Percentiles rank a stretch among this genome's conserved stretches.
Evolutionary conservation across 1,140 invertebrate genomes (phyloP).

Genomic region (Drepana arcuata): DNA sequence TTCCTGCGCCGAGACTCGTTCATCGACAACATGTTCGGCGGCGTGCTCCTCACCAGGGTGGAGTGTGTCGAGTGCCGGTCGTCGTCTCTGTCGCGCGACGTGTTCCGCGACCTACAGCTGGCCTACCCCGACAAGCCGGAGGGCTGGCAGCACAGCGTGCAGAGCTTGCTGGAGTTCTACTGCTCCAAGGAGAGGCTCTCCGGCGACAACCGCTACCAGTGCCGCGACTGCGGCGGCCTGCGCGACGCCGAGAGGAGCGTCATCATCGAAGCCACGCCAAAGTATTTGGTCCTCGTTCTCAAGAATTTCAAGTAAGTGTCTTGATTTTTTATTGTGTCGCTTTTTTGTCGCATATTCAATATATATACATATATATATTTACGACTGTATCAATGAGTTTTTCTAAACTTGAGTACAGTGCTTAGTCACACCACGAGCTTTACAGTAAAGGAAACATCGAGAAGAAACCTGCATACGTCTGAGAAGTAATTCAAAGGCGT

Average conservation of each 20-base stretch:
- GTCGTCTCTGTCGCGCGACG: constrained; percentile 80
- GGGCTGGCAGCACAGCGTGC: constrained; percentile 73
- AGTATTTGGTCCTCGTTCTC: constrained; percentile 84
- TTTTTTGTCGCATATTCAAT: too few species aligned
- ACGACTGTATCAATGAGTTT: too few species aligned
- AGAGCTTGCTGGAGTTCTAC: constrained; percentile 83
- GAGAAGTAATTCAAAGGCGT: too few species aligned
- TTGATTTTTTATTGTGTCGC: constrained; percentile 2
- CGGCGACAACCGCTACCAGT: constrained; percentile 87
- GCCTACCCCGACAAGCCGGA: constrained; percentile 81
- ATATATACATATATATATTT: too few species aligned
- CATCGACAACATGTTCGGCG: constrained; percentile 75
- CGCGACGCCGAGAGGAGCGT: constrained; percentile 84
- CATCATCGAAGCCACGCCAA: constrained; percentile 79
- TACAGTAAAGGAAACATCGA: too few species aligned
- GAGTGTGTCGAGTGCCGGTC: constrained; percentile 80
- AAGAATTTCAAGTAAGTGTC: constrained; percentile 84
- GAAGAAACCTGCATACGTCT: too few species aligned
- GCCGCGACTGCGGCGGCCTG: constrained; percentile 81
- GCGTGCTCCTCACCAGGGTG: constrained; percentile 80
- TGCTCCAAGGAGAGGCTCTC: constrained; percentile 81
- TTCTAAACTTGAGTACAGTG: too few species aligned
- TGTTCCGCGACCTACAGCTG: constrained; percentile 85
- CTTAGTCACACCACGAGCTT: too few species aligned
- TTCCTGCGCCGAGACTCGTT: constrained; percentile 33